These are phyloP conservation scores for Microctonus aethiopoides DNA, from an alignment of 2,888 invertebrate genomes.

Conservation along the genomic window DNA sequence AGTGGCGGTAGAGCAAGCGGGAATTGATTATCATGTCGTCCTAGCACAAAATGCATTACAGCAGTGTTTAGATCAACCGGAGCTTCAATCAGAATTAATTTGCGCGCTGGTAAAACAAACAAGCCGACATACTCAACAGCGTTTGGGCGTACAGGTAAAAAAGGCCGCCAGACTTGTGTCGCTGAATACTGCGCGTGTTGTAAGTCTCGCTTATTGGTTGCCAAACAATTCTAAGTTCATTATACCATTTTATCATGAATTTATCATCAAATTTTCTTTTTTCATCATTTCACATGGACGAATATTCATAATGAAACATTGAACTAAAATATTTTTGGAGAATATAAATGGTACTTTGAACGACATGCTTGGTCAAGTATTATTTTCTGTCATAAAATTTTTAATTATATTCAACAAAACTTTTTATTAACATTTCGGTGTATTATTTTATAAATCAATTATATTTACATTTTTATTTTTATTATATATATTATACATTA, in stretches of 20 bases:
- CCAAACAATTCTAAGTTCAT: constrained; percentile 52
- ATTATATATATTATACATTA: not conserved
- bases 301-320: too few species aligned
- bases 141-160: constrained; percentile 83
- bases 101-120: constrained; percentile 94
- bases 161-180: constrained; percentile 69
- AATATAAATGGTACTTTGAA: constrained; percentile 59
- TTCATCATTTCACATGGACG: too few species aligned
- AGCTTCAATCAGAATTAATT: constrained; percentile 93
- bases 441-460: constrained; percentile 29
- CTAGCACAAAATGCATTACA: constrained; percentile 96
- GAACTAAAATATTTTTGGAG: too few species aligned
- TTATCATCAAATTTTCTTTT: too few species aligned
- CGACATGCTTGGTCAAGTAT: constrained; percentile 64
- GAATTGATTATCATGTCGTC: constrained; percentile 97
- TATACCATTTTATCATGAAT: constrained; percentile 57
- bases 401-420: not conserved
- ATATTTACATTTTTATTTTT: not conserved
- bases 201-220: constrained; percentile 68
- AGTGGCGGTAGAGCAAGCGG: constrained; percentile 93
- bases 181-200: constrained; percentile 68
- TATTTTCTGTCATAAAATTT: constrained; percentile 33
- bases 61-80: constrained; percentile 88
- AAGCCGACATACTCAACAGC: constrained; percentile 85
- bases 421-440: constrained; percentile 13